Base-by-base conservation (phyloP, 2,797 vertebrate genomes). In the Cyclopterus lumpus region DNA sequence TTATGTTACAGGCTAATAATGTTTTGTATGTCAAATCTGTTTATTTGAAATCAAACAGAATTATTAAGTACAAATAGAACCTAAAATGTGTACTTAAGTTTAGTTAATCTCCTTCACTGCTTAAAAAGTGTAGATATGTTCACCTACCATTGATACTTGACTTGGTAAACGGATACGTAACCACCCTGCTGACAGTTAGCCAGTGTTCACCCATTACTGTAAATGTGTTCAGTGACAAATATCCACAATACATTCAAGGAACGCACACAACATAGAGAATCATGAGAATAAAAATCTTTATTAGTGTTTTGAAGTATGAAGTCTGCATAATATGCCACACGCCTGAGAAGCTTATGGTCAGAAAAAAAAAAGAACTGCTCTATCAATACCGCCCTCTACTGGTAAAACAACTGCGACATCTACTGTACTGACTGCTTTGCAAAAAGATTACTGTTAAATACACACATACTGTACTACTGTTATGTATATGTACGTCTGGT, bases 311-410 rank as follows among this genome's bases (percentile, higher is more conserved):
- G 51, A 53, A 53, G 51, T 53, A 97, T 97, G 96, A 97, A 97
- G 95, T 97, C 97, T 96, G 96, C 96, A 97, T 97, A 97, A 93
- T 93, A 93, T 95, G 96, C 95, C 97, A 97, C 96, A 97, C 95
- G 90, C 96, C 96, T 96, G 96, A 97, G 95, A 95, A 97, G 96
- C 95, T 97, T 96, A 96, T 96, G 91, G 92, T 96, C 95, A 95
- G 94, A 63, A 59, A 91, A 51, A 12, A 28, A 85, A 78, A 94
- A 93, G 88, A 95, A 95, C 94, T 91, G 95, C 95, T 97, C 96
- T 97, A 98, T 95, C 95, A 96, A 97, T 95, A 96, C 94, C 95
- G 94, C 94, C 95, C 93, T 94, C 96, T 97, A 97, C 92, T 96
- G 96, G 96, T 96, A 97, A 97, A 92, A 97, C 95, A 95, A 97